A percentile compares a stretch with the other conserved stretches of the same genome.
Conservation (phyloP, 2,797 vertebrate species). For the Neostethus bicornis region DNA sequence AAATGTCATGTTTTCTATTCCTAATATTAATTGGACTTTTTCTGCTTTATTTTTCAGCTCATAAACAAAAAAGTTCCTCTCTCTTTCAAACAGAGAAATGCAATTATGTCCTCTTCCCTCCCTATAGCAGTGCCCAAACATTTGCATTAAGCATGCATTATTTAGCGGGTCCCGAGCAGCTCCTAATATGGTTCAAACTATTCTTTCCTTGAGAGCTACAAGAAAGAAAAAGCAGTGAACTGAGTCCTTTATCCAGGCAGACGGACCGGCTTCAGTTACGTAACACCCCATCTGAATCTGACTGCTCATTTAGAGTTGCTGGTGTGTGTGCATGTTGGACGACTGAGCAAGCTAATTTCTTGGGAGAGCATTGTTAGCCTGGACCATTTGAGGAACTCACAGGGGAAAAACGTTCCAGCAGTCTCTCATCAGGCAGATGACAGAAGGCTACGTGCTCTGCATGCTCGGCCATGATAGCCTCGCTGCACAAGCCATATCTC, state of each 20-base stretch:
- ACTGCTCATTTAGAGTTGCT: conserved; percentile 20
- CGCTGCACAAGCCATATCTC: conserved; percentile 62
- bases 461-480: conserved; percentile 56
- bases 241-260: conserved; percentile 50
- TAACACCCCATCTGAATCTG: conserved; percentile 40
- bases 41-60: no score
- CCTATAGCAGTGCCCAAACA: neutral
- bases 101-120: neutral
- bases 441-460: conserved; percentile 61
- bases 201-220: conserved; percentile 22
- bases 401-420: conserved; percentile 52
- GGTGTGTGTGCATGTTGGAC: conserved; percentile 11
- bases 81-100: neutral
- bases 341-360: conserved; percentile 64
- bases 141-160: conserved; percentile 3
- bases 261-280: conserved; percentile 40
- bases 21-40: no score
- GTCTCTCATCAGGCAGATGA: conserved; percentile 70
- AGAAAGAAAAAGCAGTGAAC: conserved; percentile 51
- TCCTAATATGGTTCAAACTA: conserved; percentile 13
- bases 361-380: conserved; percentile 64
- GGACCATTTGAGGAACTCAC: conserved; percentile 65
- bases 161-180: conserved; percentile 17
- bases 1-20: no score
- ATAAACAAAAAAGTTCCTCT: no score